Conservation (phyloP, 2,797 vertebrate genomes). For the Emys orbicularis region DNA sequence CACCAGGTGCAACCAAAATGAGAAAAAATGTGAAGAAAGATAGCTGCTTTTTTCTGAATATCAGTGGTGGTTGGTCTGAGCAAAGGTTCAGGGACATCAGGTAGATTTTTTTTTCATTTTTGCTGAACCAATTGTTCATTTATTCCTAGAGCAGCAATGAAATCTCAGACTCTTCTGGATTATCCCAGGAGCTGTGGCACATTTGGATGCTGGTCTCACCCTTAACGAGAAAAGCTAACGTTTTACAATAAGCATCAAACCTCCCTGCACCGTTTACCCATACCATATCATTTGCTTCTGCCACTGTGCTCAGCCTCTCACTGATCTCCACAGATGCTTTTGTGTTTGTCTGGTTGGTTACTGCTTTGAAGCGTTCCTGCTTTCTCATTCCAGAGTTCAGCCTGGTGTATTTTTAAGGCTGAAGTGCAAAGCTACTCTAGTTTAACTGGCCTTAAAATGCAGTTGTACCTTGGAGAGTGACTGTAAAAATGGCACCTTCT, state of each 20-base stretch:
- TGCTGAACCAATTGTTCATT: constrained; percentile 18
- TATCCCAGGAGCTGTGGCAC: constrained; percentile 3
- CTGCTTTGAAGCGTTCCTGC: not conserved
- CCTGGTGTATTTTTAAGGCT: not conserved
- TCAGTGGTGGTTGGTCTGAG: not conserved
- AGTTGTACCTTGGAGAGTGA: constrained; percentile 26
- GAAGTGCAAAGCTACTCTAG: constrained; percentile 4
- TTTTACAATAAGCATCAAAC: not conserved
- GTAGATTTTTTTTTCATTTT: constrained; percentile 15
- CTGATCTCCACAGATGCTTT: not conserved
- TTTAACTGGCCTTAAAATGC: constrained; percentile 23
- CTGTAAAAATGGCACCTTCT: constrained; percentile 24
- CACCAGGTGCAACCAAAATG: not conserved
- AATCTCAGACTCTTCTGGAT: not conserved
- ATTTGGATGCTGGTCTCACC: not conserved
- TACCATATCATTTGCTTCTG: not conserved
- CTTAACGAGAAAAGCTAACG: not conserved
- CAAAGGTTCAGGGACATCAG: not conserved
- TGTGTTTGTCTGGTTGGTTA: not conserved
- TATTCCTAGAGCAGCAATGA: constrained; percentile 27
- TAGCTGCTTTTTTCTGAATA: constrained; percentile 8
- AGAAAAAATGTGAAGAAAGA: not conserved
- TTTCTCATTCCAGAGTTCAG: not conserved
- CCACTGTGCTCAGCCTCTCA: not conserved
- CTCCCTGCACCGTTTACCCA: not conserved